Percentiles rank a stretch among this genome's conserved stretches.
phyloP scores from a whole-genome alignment of 1,140 invertebrate genomes.

The Orius laevigatus region DNA sequence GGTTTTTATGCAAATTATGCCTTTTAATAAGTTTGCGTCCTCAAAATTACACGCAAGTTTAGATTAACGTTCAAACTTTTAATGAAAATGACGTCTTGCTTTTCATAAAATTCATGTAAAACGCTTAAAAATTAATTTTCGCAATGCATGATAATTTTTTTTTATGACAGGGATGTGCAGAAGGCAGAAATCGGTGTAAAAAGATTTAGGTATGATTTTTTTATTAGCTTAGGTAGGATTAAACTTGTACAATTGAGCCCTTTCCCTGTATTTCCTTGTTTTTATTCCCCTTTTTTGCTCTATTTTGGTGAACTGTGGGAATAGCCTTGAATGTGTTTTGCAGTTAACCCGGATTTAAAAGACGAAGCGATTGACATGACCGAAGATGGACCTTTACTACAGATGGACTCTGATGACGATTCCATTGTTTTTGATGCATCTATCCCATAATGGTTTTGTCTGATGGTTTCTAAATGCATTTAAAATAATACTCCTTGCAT shows the following conservation, averaged over 20 bases:
- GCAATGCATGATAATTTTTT: no score
- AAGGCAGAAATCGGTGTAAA: background rate
- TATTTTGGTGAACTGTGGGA: slow-evolving; percentile 7
- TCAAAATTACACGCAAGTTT: no score
- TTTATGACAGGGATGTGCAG: background rate
- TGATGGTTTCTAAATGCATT: slow-evolving; percentile 1
- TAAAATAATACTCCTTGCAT: background rate
- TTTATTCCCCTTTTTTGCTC: slow-evolving; percentile 4
- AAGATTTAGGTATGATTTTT: slow-evolving; percentile 1
- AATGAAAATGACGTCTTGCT: no score
- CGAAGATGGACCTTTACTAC: slow-evolving; percentile 11
- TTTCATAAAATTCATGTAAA: no score
- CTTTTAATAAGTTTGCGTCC: no score
- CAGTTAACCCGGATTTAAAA: slow-evolving; percentile 7
- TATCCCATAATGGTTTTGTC: slow-evolving; percentile 1
- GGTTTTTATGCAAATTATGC: no score
- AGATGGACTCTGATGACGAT: slow-evolving; percentile 13
- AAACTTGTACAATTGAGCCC: slow-evolving; percentile 2
- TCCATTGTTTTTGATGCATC: slow-evolving; percentile 11
- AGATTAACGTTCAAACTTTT: no score
- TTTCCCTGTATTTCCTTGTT: background rate
- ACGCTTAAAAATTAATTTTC: no score
- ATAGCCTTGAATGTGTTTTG: slow-evolving; percentile 12
- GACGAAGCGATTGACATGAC: slow-evolving; percentile 5
- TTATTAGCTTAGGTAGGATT: background rate